Base-by-base conservation (phyloP, 2,888 invertebrate species). In the Yponomeuta sedellus region DNA sequence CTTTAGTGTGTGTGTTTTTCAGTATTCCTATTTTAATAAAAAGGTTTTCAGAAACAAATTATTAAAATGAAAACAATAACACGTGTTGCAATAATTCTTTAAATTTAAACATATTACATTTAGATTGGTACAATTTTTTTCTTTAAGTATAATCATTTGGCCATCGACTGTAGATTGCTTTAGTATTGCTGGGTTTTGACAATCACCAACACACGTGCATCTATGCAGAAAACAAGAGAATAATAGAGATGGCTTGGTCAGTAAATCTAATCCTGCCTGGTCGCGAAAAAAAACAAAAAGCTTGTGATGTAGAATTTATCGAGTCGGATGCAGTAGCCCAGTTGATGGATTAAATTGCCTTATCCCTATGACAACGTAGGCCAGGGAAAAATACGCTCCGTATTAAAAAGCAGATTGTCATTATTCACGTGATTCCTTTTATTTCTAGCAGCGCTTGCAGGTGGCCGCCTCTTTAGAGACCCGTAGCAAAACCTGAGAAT, bases 281-380 rank as follows among this genome's bases (percentile, higher is more conserved):
- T 64, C 6, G 86, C 82, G 87, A 87, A 85, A 88, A n/a, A 88
- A 88, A 88, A 82, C 85, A 87, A 85, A 89, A 85, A 80, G 81
- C 79, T 80, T 79, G 80, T 82, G 82, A 85, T 86, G 86, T 82
- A 88, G 85, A 89, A 89, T 89, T 88, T 90, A 90, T 88, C 85
- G 90, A 77, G 79, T 81, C 80, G 84, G 81, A 79, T 77, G 75
- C 79, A 80, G 80, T 77, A 82, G 44, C 75, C 77, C 75, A 75
- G 79, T 82, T 91, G 91, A 92, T 92, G 90, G 91, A 92, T 92
- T 91, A 92, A 92, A 92, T 92, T 92, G 92, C 91, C 89, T 82
- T 82, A 76, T 81, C 90, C 88, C 88, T 91, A 88, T 92, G 92
- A 92, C 92, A 92, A 91, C 86, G 86, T 86, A 84, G 86, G 83